Evolutionary conservation across 2,113 vertebrate genomes (phyloP).

Genomic region (Pelodiscus sinensis): DNA sequence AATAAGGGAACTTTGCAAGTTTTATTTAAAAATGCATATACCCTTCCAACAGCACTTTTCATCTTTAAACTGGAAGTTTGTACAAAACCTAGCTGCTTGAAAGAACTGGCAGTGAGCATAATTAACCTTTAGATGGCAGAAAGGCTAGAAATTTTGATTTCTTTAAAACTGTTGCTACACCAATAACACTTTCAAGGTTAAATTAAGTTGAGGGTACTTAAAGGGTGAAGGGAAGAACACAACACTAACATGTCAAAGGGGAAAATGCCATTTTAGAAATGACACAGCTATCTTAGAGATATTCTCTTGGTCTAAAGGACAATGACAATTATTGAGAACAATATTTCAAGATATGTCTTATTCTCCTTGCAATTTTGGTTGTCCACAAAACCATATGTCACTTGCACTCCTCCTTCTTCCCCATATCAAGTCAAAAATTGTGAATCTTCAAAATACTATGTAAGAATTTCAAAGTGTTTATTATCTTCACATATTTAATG

Average conservation of each 20-base stretch:
- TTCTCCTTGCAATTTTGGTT: background rate
- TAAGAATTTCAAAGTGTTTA: background rate
- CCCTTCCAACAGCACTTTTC: constrained; percentile 44
- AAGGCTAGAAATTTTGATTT: constrained; percentile 38
- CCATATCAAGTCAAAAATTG: background rate
- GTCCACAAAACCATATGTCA: background rate
- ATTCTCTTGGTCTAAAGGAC: constrained; percentile 18
- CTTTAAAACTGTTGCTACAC: constrained; percentile 50
- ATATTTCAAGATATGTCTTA: constrained; percentile 7
- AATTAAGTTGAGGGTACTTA: constrained; percentile 26
- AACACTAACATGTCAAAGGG: background rate
- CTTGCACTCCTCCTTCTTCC: fast-evolving
- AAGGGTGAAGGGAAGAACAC: constrained; percentile 44
- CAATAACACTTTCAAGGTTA: constrained; percentile 36
- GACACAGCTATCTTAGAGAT: constrained; percentile 37
- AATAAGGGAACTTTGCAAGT: constrained; percentile 49
- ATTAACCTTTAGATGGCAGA: constrained; percentile 59
- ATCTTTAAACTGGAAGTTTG: background rate
- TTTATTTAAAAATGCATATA: constrained; percentile 71
- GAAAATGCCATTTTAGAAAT: constrained; percentile 41
- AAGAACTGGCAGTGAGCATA: constrained; percentile 37
- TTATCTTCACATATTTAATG: background rate
- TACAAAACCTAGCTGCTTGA: constrained; percentile 27
- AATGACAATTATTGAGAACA: background rate
- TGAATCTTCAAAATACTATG: background rate